Percentiles rank a stretch among this genome's conserved stretches.
Conservation (phyloP, 35 echinoderm and acorn worm species). For the Apostichopus californicus region DNA sequence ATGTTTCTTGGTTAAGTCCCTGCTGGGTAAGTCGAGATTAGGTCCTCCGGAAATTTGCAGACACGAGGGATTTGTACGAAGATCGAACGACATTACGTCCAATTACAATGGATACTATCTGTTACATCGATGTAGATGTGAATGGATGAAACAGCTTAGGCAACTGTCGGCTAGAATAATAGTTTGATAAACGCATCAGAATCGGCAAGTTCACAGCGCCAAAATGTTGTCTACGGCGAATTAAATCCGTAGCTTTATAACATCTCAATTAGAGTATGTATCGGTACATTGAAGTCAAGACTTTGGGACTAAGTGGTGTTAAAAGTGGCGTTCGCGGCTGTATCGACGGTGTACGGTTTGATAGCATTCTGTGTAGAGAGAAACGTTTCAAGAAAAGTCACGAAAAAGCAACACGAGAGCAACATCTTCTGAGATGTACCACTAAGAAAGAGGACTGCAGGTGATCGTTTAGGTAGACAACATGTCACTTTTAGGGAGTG, state of each 20-base stretch:
- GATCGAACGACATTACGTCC: conserved; percentile 1
- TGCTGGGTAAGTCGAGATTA: neutral
- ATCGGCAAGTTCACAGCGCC: conserved; percentile 4
- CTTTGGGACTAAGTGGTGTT: no score
- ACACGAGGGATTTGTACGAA: neutral
- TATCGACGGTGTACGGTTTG: no score
- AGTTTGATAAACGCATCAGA: neutral
- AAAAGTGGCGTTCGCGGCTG: no score
- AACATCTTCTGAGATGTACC: no score
- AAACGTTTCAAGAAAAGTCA: no score
- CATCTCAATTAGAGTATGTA: no score
- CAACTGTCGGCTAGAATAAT: conserved; percentile 13
- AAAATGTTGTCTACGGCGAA: neutral
- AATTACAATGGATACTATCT: neutral
- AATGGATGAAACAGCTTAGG: neutral
- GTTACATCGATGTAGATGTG: neutral
- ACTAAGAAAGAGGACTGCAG: no score
- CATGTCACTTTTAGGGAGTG: no score
- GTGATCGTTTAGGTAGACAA: no score
- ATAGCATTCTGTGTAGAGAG: no score
- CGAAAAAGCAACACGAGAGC: no score
- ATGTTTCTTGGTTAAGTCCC: neutral
- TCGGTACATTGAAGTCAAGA: no score
- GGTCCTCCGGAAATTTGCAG: conserved; percentile 11
- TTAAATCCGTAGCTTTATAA: neutral